phyloP scores from a whole-genome alignment of 2,113 vertebrate genomes.

The Manacus vitellinus region DNA sequence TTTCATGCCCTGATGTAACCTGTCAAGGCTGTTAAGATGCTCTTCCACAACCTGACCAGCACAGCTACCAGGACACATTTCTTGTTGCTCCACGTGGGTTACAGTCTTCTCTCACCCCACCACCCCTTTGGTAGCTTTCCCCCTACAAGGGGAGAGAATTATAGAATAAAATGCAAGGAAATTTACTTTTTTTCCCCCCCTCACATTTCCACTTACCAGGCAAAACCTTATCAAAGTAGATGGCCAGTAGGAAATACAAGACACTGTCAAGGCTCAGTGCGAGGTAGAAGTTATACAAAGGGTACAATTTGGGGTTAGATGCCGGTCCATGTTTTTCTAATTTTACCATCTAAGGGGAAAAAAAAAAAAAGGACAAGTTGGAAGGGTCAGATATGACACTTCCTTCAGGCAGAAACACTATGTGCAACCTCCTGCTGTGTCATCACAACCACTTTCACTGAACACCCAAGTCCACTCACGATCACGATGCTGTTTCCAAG shows the following conservation, averaged over 20 bases:
- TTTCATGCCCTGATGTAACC: neutral
- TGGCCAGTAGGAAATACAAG: conserved; percentile 83
- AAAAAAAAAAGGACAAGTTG: neutral
- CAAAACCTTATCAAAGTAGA: conserved; percentile 88
- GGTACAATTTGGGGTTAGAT: conserved; percentile 70
- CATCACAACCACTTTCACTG: neutral
- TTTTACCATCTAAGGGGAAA: conserved; percentile 72
- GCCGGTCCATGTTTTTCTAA: conserved; percentile 76
- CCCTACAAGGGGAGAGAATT: neutral
- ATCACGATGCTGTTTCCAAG: neutral
- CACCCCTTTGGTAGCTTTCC: neutral
- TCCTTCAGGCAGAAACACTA: neutral
- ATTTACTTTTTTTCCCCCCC: neutral
- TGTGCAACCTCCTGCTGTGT: rapidly evolving
- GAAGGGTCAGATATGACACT: neutral
- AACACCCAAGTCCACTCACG: neutral
- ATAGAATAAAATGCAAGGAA: neutral
- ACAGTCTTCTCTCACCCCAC: neutral
- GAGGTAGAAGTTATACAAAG: conserved; percentile 76
- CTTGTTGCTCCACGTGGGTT: neutral
- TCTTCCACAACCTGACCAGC: neutral
- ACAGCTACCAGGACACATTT: neutral
- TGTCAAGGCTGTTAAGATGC: neutral
- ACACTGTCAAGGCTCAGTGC: conserved; percentile 81
- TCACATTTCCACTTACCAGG: conserved; percentile 77